Evolutionary conservation across 2,888 invertebrate species (phyloP), one percentile per base, ranked within the genome.

Genomic region (Argynnis bischoffii): DNA sequence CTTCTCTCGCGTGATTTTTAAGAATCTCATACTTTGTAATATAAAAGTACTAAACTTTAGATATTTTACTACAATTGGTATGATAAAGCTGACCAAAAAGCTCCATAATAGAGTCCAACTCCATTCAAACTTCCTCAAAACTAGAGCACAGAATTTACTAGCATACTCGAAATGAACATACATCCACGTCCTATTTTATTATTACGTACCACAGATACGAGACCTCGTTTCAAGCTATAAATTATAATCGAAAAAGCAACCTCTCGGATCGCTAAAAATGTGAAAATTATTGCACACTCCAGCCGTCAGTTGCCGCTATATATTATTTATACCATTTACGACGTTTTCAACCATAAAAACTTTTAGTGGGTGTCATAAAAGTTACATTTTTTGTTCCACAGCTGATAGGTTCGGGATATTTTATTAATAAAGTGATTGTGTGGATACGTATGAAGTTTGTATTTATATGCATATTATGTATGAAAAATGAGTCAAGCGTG

Each of bases 311-410:
- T 84, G 81, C 86, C 84, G 85, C 82, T 86, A 86, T 88, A 86
- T 87, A 85, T 89, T 88, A 87, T 87, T 88, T 88, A 88, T 86
- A 87, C 84, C 86, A 84, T 89, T 89, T 88, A 88, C 88, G 88
- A 87, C 87, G 87, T 82, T 89, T 83, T 84, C 81, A 84, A 79
- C 84, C 79, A 84, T 89, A 89, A 89, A 89, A 89, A 87, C 87
- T 88, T 89, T 88, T 87, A 88, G 87, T 85, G 82, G 83, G 83
- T 81, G 87, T 81, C 87, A 85, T 88, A 87, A 88, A 88, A 85
- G 81, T 78, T 81, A 80, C 79, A 83, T 85, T 81, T 83, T 80
- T 81, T 76, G 77, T 81, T 83, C 81, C 79, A 80, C 76, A 77
- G 81, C 79, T 85, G 86, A 87, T 86, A 82, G 84, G 83, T 81